Evolutionary conservation across 2,888 invertebrate species (phyloP).

Genomic region (Drosophila cognata): DNA sequence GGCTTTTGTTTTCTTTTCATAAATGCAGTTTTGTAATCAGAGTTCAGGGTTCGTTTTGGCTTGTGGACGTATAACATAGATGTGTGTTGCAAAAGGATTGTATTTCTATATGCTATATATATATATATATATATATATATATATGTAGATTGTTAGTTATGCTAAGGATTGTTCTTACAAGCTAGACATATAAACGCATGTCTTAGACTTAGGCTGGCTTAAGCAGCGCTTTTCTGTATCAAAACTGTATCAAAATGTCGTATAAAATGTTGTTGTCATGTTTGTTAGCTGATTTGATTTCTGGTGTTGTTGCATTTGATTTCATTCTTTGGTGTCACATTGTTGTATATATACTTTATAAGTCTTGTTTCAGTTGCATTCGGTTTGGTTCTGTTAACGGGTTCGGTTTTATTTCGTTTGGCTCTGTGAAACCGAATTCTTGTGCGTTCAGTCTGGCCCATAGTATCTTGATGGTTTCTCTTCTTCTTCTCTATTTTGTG

Average conservation of each 20-base stretch:
- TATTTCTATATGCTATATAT: conserved; percentile 25
- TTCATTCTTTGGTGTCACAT: conserved; percentile 40
- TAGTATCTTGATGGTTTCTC: conserved; percentile 10
- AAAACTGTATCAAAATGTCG: conserved; percentile 68
- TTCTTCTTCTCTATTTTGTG: conserved; percentile 6
- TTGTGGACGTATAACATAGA: conserved; percentile 49
- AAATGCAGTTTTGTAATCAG: conserved; percentile 4
- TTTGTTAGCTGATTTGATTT: conserved; percentile 42
- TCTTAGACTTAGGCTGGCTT: conserved; percentile 29
- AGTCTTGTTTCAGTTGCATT: conserved; percentile 72
- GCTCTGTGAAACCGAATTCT: conserved; percentile 67
- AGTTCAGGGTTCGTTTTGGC: conserved; percentile 29
- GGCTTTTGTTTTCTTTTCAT: background rate
- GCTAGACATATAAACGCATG: conserved; percentile 47
- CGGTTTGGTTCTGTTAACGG: conserved; percentile 63
- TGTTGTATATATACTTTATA: conserved; percentile 39
- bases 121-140: conserved; percentile 15
- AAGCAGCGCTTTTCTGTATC: conserved; percentile 45
- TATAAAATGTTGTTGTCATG: conserved; percentile 51
- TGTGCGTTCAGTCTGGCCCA: conserved; percentile 62
- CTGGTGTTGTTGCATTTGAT: conserved; percentile 29
- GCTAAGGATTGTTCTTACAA: conserved; percentile 51
- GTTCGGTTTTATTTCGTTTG: conserved; percentile 30
- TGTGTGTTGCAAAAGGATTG: conserved; percentile 22
- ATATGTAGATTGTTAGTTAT: conserved; percentile 17